Conservation (phyloP, 37 sponge, comb jelly and placozoan genomes). For the Theonella swinhoei region DNA sequence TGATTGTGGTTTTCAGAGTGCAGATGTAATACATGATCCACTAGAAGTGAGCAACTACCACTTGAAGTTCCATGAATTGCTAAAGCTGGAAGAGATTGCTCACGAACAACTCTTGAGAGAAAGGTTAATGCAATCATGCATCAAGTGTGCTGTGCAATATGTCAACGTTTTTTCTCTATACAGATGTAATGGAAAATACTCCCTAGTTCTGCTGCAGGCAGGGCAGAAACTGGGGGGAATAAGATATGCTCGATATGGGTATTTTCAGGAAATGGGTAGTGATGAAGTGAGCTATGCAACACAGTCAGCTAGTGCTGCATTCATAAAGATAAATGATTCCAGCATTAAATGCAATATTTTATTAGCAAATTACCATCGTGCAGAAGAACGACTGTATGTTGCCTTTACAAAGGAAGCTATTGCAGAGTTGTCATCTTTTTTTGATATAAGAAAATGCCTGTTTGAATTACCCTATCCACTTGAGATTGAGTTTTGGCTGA, state of each 20-base stretch:
- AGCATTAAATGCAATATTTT: slow-evolving; percentile 12
- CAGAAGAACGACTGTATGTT: slow-evolving; percentile 24
- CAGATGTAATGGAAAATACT: slow-evolving; percentile 52
- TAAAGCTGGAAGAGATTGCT: too few species aligned
- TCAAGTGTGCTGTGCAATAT: too few species aligned
- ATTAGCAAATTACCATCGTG: neutral
- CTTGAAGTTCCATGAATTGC: too few species aligned
- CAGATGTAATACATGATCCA: too few species aligned
- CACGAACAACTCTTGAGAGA: too few species aligned
- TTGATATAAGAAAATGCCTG: neutral
- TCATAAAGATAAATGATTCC: neutral
- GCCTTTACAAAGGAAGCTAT: neutral
- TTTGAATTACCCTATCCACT: neutral
- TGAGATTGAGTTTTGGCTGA: slow-evolving; percentile 39
- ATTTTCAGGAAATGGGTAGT: slow-evolving; percentile 19
- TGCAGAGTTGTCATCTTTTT: neutral
- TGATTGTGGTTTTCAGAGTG: too few species aligned
- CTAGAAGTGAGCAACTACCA: too few species aligned
- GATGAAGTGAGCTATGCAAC: slow-evolving; percentile 51
- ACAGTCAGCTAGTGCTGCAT: slow-evolving; percentile 28
- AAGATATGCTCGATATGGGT: neutral
- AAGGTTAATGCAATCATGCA: too few species aligned
- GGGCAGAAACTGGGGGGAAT: slow-evolving; percentile 10
- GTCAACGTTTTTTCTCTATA: neutral
- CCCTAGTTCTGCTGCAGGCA: slow-evolving; percentile 11